phyloP scores from a whole-genome alignment of 2,888 invertebrate species.

The Polydrusus pterygomalis region DNA sequence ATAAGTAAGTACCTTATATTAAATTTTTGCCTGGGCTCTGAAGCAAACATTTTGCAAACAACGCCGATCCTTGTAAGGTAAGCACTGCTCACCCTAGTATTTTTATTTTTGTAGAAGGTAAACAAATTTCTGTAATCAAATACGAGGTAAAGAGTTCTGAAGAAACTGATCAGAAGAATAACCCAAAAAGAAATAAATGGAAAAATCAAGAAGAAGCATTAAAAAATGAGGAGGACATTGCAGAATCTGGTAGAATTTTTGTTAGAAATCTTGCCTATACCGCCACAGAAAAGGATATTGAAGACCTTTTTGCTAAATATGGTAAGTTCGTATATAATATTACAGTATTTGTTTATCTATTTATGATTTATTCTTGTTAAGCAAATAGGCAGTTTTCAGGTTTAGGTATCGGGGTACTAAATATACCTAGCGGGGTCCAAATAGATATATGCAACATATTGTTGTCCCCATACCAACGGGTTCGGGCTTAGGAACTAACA shows the following conservation, averaged over 20 bases:
- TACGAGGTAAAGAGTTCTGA: conserved; percentile 62
- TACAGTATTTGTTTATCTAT: too few relatives aligned
- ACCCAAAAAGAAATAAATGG: conserved; percentile 74
- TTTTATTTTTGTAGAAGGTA: conserved; percentile 74
- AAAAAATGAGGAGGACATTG: conserved; percentile 85
- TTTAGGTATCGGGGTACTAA: too few relatives aligned
- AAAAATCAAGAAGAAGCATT: conserved; percentile 78
- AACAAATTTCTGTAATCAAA: conserved; percentile 76
- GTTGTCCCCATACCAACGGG: too few relatives aligned
- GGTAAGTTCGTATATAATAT: too few relatives aligned
- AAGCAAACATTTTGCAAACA: too few relatives aligned
- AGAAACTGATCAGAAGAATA: conserved; percentile 58
- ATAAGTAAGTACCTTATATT: conserved; percentile 77
- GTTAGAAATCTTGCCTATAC: conserved; percentile 93
- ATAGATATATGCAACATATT: too few relatives aligned
- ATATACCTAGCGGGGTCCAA: too few relatives aligned
- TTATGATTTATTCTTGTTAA: too few relatives aligned
- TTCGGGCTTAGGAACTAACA: too few relatives aligned
- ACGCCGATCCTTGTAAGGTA: too few relatives aligned
- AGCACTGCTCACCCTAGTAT: conserved; percentile 64
- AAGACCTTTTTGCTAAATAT: conserved; percentile 87
- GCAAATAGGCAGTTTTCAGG: too few relatives aligned
- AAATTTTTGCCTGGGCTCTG: too few relatives aligned
- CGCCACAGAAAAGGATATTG: conserved; percentile 89
- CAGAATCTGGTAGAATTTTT: conserved; percentile 94